Conservation (phyloP, 1,140 invertebrate genomes). For the Theocolax elegans region DNA sequence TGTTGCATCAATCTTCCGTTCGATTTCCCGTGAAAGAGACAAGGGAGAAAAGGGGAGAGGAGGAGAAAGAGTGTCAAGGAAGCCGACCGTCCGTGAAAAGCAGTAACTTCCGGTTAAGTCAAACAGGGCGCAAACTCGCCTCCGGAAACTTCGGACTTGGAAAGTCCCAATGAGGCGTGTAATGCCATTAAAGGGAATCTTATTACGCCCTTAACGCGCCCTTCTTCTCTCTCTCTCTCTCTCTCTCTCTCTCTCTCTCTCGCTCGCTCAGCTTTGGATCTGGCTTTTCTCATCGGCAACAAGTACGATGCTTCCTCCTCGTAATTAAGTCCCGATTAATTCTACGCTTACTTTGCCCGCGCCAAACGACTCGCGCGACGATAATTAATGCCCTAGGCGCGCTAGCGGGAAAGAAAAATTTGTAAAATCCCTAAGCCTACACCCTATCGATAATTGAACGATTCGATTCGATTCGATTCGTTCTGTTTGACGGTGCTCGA, state of each 20-base stretch:
- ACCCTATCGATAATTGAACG: too few relatives aligned
- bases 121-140: slow-evolving; percentile 57
- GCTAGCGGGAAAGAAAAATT: too few relatives aligned
- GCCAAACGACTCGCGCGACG: slow-evolving; percentile 26
- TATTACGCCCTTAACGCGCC: slow-evolving; percentile 63
- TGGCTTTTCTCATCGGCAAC: too few relatives aligned
- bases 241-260: slow-evolving; percentile 47
- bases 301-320: too few relatives aligned
- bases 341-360: slow-evolving; percentile 56
- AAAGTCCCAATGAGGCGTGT: slow-evolving; percentile 68
- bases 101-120: slow-evolving; percentile 64
- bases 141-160: slow-evolving; percentile 51
- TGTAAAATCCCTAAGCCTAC: too few relatives aligned
- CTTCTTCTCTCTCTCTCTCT: slow-evolving; percentile 28
- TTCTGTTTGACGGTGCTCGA: too few relatives aligned
- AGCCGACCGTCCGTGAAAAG: slow-evolving; percentile 50
- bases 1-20: background rate
- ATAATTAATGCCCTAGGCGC: too few relatives aligned
- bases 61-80: background rate
- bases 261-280: slow-evolving; percentile 42
- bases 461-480: too few relatives aligned
- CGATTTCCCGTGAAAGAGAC: background rate
- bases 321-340: slow-evolving; percentile 64
- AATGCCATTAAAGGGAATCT: slow-evolving; percentile 68
- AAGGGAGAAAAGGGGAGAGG: background rate